Evolutionary conservation across 2,113 vertebrate species (phyloP), one percentile per base, ranked within the genome.

Genomic region (Bambusicola thoracicus): DNA sequence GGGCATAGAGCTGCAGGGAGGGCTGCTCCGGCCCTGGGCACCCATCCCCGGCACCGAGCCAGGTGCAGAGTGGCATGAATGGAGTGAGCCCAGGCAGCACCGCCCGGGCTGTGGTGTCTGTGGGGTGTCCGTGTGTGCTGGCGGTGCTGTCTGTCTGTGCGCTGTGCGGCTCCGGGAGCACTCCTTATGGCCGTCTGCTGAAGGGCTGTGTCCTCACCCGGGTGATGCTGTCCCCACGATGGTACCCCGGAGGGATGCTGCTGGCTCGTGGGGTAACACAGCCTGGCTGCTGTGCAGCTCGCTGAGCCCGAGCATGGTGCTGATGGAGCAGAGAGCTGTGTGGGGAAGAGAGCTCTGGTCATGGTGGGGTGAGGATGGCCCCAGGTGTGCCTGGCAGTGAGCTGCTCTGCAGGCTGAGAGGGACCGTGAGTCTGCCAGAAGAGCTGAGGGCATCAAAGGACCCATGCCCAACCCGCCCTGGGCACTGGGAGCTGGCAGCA

Each of bases 51-150:
- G 32, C 32, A 2, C 19, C 21, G 77, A 91, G 68, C 59, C 70
- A 43, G 2, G 0, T 1, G 0, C 53, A 62, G 44, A 1, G 13
- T 83, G 83, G 66, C 0, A 0, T 10, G 70, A 80, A 29, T 24
- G 53, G 21, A 0, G 0, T 34, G 67, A 69, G 40, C 75, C 65
- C 3, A 40, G 30, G 30, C 53, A 30, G 49, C 51, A 41, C 10
- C 8, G 40, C 36, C 5, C 19, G 61, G 82, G 25, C 22, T 51
- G 75, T 13, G 0, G n/a, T 91, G 90, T 29, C 90, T 69, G 74
- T 11, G 79, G 58, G 87, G 53, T 66, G 81, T 89, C 90, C 0
- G 4, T 85, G 69, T 72, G 89, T 73, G 94, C 91, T 85, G 89
- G 13, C 4, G 1, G 36, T 61, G 77, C 72, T 69, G 62, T 34